A percentile compares a stretch with the other conserved stretches of the same genome.
Conservation (phyloP, 1,140 invertebrate species). For the Prorops nasuta region DNA sequence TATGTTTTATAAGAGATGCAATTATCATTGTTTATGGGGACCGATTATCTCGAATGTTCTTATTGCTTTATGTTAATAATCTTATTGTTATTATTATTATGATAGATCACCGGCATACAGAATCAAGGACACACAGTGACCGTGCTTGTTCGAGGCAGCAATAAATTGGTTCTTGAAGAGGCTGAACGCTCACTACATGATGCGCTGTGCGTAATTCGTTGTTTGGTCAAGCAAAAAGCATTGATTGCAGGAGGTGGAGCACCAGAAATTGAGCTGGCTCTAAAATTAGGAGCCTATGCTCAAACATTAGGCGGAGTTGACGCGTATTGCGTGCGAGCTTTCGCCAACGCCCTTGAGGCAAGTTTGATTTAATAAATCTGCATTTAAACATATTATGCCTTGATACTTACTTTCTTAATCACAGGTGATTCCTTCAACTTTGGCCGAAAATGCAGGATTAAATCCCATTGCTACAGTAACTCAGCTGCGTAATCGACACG, state of each 20-base stretch:
- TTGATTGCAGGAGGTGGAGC: conserved; percentile 95
- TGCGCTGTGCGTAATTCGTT: conserved; percentile 96
- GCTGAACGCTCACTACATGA: conserved; percentile 96
- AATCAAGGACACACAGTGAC: conserved; percentile 90
- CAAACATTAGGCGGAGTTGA: conserved; percentile 86
- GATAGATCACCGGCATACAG: conserved; percentile 82
- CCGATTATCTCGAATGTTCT: too few relatives aligned
- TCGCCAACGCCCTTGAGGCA: conserved; percentile 94
- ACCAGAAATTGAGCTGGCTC: conserved; percentile 91
- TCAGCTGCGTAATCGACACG: conserved; percentile 92
- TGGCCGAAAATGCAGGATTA: conserved; percentile 99
- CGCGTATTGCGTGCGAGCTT: conserved; percentile 92
- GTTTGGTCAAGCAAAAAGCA: conserved; percentile 89
- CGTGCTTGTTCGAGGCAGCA: conserved; percentile 93
- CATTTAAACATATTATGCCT: background rate
- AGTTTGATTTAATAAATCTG: background rate
- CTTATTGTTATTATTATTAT: conserved; percentile 6
- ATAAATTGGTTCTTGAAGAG: conserved; percentile 94
- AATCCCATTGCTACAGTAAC: conserved; percentile 98
- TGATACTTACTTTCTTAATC: conserved; percentile 6
- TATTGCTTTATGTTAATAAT: conserved; percentile 4
- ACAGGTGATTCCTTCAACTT: conserved; percentile 83
- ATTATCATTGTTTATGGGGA: too few relatives aligned
- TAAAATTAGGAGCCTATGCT: conserved; percentile 80
- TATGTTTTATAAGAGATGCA: background rate